Evolutionary conservation across 2,113 vertebrate species (phyloP).

Genomic region (Oreochromis spilurus): DNA sequence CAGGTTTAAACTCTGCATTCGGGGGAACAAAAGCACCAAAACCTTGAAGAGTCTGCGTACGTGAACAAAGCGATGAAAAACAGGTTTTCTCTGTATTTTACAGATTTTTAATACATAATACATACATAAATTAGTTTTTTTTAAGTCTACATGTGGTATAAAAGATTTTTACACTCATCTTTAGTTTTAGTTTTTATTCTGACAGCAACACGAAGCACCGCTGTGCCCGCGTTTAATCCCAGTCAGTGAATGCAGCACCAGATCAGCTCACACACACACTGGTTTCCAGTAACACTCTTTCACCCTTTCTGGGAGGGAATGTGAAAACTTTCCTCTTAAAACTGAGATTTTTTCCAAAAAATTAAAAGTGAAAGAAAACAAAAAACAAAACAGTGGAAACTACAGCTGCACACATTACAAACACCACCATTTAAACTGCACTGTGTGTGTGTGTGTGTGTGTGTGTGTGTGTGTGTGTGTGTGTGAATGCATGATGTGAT

Average conservation of each 20-base stretch:
- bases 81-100: neutral
- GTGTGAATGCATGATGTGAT: neutral
- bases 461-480: neutral
- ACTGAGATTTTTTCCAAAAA: neutral
- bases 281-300: neutral
- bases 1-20: neutral
- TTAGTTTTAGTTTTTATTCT: neutral
- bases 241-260: neutral
- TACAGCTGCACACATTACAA: neutral
- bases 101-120: too few relatives aligned
- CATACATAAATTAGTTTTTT: neutral
- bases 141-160: neutral
- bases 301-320: too few relatives aligned
- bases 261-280: neutral
- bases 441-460: neutral
- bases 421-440: neutral
- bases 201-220: neutral
- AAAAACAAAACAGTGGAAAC: neutral
- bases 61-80: fast-evolving
- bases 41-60: neutral
- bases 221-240: neutral
- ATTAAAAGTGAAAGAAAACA: neutral
- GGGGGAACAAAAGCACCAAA: neutral
- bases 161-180: too few relatives aligned
- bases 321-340: neutral